These are phyloP conservation scores for Cristatella mucedo DNA, from an alignment of 2,888 invertebrate genomes.

Conservation along the genomic window DNA sequence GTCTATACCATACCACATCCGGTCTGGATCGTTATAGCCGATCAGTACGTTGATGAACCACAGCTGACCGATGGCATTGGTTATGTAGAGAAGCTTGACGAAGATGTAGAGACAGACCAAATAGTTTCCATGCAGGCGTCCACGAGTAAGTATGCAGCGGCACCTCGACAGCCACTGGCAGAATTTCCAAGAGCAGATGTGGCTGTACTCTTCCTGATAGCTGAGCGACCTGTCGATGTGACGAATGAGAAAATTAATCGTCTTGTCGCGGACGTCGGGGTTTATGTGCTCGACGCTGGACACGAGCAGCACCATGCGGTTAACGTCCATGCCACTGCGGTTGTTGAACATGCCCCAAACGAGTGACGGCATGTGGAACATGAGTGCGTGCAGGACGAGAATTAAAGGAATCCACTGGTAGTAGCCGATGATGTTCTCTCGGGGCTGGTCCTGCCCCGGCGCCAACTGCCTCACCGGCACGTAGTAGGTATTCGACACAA, in stretches of 20 bases:
- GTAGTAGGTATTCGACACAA: conserved; percentile 43
- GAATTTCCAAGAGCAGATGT: conserved; percentile 16
- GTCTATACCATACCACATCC: no score
- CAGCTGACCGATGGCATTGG: conserved; percentile 36
- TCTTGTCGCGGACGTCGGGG: conserved; percentile 34
- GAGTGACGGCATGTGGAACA: conserved; percentile 42
- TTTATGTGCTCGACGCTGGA: conserved; percentile 39
- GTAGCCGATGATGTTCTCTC: conserved; percentile 14
- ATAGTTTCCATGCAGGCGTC: conserved; percentile 12
- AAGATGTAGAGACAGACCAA: conserved; percentile 32
- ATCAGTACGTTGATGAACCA: conserved; percentile 35
- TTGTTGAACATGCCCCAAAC: conserved; percentile 41
- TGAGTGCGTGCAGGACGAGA: conserved; percentile 37
- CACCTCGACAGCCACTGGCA: not conserved
- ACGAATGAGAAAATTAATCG: conserved; percentile 38
- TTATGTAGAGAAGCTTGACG: conserved; percentile 34
- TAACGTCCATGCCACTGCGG: conserved; percentile 27
- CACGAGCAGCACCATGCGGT: conserved; percentile 21
- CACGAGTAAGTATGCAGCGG: conserved; percentile 2
- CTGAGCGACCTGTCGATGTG: conserved; percentile 41
- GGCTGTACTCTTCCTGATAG: conserved; percentile 38
- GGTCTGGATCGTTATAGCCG: no score
- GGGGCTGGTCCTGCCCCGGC: conserved; percentile 10
- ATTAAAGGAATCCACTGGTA: conserved; percentile 35
- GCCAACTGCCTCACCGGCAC: conserved; percentile 11